A percentile compares a stretch with the other conserved stretches of the same genome.
Conservation (phyloP, 2,113 vertebrate genomes). For the Coregonus clupeaformis region DNA sequence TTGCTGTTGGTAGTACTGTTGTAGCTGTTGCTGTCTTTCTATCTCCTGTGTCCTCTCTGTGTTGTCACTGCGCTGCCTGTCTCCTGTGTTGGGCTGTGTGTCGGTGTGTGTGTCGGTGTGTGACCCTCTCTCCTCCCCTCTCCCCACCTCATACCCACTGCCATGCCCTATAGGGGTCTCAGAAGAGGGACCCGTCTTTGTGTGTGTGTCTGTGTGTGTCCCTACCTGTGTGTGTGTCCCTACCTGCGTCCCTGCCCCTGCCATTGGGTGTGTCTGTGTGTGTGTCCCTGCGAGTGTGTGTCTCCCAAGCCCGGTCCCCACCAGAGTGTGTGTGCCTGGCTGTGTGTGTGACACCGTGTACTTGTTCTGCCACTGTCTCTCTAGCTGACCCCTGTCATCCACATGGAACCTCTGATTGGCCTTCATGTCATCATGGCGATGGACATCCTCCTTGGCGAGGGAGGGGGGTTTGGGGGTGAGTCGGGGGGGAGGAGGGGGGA, state of each 20-base stretch:
- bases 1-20: conserved; percentile 4
- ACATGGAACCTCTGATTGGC: conserved; percentile 68
- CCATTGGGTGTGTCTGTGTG: not conserved
- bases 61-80: not conserved
- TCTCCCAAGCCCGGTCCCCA: conserved; percentile 20
- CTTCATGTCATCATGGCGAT: conserved; percentile 73
- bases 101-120: conserved; percentile 6
- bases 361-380: conserved; percentile 61
- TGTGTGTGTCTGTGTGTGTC: not conserved
- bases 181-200: conserved; percentile 25
- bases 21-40: conserved; percentile 27
- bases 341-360: conserved; percentile 56
- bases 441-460: conserved; percentile 70
- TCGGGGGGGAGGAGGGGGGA: conserved; percentile 23
- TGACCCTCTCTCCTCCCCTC: conserved; percentile 39
- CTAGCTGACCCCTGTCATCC: conserved; percentile 61
- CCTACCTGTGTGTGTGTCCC: conserved; percentile 15
- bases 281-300: conserved; percentile 28
- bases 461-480: conserved; percentile 40
- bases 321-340: conserved; percentile 34
- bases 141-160: conserved; percentile 55
- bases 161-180: conserved; percentile 26
- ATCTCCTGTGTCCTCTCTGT: not conserved
- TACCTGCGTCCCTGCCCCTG: conserved; percentile 13
- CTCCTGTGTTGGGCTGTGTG: conserved; percentile 8